Base-by-base conservation (phyloP, 2,888 invertebrate genomes). In the Xanthorhoe spadicearia region DNA sequence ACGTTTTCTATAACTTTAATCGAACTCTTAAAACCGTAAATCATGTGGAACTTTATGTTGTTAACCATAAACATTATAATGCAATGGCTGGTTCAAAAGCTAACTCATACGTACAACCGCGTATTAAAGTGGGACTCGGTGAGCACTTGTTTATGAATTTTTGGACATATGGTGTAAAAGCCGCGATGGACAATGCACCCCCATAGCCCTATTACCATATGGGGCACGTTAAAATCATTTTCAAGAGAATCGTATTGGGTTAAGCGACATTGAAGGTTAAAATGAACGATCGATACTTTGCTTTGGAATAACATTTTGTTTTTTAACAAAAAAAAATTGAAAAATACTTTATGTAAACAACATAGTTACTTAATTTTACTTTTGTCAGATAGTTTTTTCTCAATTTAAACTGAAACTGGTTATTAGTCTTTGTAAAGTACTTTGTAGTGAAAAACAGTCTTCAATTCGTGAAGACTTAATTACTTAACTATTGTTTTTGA, bases 161-260 rank as follows among this genome's bases (percentile, higher is more conserved):
- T 88, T 88, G 77, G 81, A 84, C 93, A 93, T 93, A 93, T 93
- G 93, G 93, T 89, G 81, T 89, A 90, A 90, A 89, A 91, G 90
- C 92, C 83, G 87, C 83, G 74, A 75, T 80, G 85, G 83, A 92
- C 92, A 93, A 92, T 91, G 83, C 83, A 81, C 92, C 92, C 91
- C 81, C 86, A 92, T 90, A 77, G 78, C 59, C 72, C 85, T 80
- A 84, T 88, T 89, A 87, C 89, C 93, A 92, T 93, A 93, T 93
- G 93, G 74, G 91, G 85, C 85, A 80, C 83, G 93, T 93, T 93
- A 93, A 90, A 90, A 86, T 83, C 83, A 74, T 83, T 91, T 92
- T 88, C 83, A 93, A 91, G 84, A 89, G 90, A 86, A 87, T 88
- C 77, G 85, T 88, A 91, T 91, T 79, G 79, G 71, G 59, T 72